phyloP scores from a whole-genome alignment of 2,888 invertebrate species.

The Sabatieria punctata region DNA sequence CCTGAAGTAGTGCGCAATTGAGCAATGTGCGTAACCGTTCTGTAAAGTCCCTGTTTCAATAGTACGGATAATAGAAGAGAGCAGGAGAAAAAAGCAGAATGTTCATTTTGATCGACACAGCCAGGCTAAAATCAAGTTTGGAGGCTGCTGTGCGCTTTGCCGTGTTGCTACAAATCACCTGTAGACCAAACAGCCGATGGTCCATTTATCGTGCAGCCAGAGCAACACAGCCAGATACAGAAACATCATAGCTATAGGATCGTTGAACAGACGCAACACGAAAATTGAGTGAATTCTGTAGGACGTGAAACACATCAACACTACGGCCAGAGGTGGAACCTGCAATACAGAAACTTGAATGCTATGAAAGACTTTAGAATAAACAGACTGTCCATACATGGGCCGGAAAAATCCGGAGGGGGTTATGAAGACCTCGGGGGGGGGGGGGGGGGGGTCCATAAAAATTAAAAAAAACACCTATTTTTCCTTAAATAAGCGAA shows the following conservation, averaged over 20 bases:
- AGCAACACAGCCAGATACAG: slow-evolving; percentile 49
- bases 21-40: too few species aligned
- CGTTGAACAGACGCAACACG: slow-evolving; percentile 84
- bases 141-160: neutral
- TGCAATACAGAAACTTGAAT: too few species aligned
- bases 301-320: slow-evolving; percentile 72
- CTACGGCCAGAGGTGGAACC: slow-evolving; percentile 75
- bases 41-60: too few species aligned
- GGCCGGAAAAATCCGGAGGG: too few species aligned
- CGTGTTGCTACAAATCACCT: slow-evolving; percentile 32
- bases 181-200: slow-evolving; percentile 63
- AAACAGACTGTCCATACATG: too few species aligned
- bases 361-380: too few species aligned
- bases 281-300: slow-evolving; percentile 97
- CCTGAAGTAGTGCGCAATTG: too few species aligned
- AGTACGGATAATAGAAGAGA: too few species aligned
- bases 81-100: slow-evolving; percentile 85
- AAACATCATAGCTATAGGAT: slow-evolving; percentile 46
- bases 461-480: too few species aligned
- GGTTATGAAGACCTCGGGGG: too few species aligned
- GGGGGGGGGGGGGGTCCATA: too few species aligned
- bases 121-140: slow-evolving; percentile 47
- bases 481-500: too few species aligned
- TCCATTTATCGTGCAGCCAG: slow-evolving; percentile 34
- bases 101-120: slow-evolving; percentile 97